phyloP scores from a whole-genome alignment of 2,888 invertebrate genomes.

The Philereme transversata region DNA sequence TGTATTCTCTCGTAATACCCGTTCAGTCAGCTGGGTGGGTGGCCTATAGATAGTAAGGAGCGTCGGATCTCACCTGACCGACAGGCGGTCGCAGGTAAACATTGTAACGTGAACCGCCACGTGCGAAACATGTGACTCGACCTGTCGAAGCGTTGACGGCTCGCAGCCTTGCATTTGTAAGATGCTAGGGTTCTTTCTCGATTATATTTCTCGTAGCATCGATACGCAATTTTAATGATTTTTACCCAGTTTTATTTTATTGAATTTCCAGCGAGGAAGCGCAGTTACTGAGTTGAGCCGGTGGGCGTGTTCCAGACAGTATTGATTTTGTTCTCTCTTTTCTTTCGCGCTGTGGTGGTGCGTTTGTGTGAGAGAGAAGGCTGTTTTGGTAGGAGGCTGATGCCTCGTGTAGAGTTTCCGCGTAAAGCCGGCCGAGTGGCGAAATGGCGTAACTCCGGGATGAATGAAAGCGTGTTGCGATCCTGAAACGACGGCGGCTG shows the following conservation, averaged over 20 bases:
- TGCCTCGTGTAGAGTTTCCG: conserved; percentile 77
- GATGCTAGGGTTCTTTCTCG: conserved; percentile 33
- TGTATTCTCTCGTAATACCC: conserved; percentile 41
- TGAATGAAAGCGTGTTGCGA: conserved; percentile 83
- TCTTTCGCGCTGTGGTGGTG: conserved; percentile 55
- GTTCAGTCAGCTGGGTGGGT: conserved; percentile 44
- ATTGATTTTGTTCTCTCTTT: conserved; percentile 78
- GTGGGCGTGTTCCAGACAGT: conserved; percentile 82
- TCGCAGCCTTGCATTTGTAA: conserved; percentile 20
- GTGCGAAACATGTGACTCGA: conserved; percentile 71
- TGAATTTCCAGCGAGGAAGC: conserved; percentile 80
- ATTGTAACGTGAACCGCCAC: conserved; percentile 80
- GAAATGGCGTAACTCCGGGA: conserved; percentile 74
- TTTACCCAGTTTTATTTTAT: conserved; percentile 81
- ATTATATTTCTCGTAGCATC: conserved; percentile 50
- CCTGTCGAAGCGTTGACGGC: conserved; percentile 17
- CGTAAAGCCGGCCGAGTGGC: conserved; percentile 64
- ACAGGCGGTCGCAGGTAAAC: conserved; percentile 78
- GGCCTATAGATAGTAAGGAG: conserved; percentile 50
- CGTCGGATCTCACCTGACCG: conserved; percentile 74
- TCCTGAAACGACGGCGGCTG: conserved; percentile 80
- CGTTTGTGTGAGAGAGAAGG: conserved; percentile 61
- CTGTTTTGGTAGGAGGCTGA: conserved; percentile 63
- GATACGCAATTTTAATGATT: conserved; percentile 74
- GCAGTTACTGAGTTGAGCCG: conserved; percentile 78